Evolutionary conservation across 2,797 vertebrate species (phyloP).

Genomic region (Peromyscus nudipes): DNA sequence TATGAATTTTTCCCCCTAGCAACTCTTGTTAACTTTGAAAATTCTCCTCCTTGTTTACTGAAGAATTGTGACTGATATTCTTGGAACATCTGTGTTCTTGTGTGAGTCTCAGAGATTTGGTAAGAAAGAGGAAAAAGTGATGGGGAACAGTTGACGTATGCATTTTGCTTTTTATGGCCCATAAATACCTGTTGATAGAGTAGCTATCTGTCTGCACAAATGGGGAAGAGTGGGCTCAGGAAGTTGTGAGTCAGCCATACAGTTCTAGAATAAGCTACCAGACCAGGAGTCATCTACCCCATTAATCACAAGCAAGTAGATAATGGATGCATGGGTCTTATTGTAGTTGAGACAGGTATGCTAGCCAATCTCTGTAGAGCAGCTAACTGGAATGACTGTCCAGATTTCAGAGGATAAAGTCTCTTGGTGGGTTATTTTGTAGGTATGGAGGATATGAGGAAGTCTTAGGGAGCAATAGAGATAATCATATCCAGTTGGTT

Average conservation of each 20-base stretch:
- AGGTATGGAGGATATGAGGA: background rate
- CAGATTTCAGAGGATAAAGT: background rate
- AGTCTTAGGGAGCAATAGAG: background rate
- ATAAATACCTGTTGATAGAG: background rate
- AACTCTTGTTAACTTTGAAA: conserved; percentile 33
- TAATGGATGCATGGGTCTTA: background rate
- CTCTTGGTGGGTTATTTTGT: background rate
- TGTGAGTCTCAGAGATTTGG: background rate
- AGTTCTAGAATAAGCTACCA: conserved; percentile 11
- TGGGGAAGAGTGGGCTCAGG: background rate
- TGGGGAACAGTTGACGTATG: background rate
- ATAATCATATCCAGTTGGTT: background rate
- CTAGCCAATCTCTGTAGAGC: background rate
- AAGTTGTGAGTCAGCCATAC: conserved; percentile 15
- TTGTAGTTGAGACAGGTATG: background rate
- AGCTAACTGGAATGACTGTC: background rate
- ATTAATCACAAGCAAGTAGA: background rate
- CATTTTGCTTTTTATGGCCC: background rate
- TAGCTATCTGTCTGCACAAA: background rate
- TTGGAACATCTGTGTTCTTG: background rate
- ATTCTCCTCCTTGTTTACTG: background rate
- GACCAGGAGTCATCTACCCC: background rate
- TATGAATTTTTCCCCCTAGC: background rate
- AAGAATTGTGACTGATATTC: background rate
- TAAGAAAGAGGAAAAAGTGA: background rate